Percentiles rank a stretch among this genome's conserved stretches.
phyloP scores from a whole-genome alignment of 1,140 invertebrate species.

The Habropoda laboriosa region DNA sequence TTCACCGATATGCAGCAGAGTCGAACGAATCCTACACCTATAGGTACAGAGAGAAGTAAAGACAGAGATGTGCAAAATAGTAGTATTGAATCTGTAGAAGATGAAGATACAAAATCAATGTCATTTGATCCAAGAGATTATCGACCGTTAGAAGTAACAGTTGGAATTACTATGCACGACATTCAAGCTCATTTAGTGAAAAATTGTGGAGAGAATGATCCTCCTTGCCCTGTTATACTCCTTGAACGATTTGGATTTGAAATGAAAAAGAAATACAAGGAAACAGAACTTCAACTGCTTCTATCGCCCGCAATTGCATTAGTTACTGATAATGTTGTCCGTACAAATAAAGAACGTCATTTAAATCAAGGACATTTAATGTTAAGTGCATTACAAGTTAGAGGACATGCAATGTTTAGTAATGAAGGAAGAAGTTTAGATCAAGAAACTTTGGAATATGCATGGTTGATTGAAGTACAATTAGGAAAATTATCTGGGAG shows the following conservation, averaged over 20 bases:
- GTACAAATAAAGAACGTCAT: slow-evolving; percentile 88
- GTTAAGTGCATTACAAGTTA: slow-evolving; percentile 93
- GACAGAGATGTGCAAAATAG: slow-evolving; percentile 81
- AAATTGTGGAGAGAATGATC: slow-evolving; percentile 92
- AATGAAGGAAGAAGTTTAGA: slow-evolving; percentile 93
- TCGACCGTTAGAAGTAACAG: slow-evolving; percentile 93
- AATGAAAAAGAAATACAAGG: slow-evolving; percentile 96
- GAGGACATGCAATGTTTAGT: slow-evolving; percentile 99
- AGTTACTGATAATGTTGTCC: slow-evolving; percentile 87
- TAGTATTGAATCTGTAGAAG: slow-evolving; percentile 80
- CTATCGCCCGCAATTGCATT: slow-evolving; percentile 94
- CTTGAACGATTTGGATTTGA: slow-evolving; percentile 97
- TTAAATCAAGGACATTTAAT: slow-evolving; percentile 94
- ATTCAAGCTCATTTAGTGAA: slow-evolving; percentile 96
- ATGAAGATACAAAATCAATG: slow-evolving; percentile 82
- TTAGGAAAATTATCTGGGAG: slow-evolving; percentile 91
- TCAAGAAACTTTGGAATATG: slow-evolving; percentile 98
- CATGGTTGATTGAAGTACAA: slow-evolving; percentile 94
- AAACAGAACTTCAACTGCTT: slow-evolving; percentile 95
- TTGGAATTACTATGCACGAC: slow-evolving; percentile 97
- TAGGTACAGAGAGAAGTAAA: slow-evolving; percentile 73
- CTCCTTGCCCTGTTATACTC: slow-evolving; percentile 94
- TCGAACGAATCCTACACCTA: slow-evolving; percentile 68
- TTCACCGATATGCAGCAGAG: slow-evolving; percentile 95
- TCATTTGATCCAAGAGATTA: slow-evolving; percentile 93